These are phyloP conservation scores for Eurystomus glaucurus DNA, from an alignment of 2,797 vertebrate genomes.

Conservation along the genomic window DNA sequence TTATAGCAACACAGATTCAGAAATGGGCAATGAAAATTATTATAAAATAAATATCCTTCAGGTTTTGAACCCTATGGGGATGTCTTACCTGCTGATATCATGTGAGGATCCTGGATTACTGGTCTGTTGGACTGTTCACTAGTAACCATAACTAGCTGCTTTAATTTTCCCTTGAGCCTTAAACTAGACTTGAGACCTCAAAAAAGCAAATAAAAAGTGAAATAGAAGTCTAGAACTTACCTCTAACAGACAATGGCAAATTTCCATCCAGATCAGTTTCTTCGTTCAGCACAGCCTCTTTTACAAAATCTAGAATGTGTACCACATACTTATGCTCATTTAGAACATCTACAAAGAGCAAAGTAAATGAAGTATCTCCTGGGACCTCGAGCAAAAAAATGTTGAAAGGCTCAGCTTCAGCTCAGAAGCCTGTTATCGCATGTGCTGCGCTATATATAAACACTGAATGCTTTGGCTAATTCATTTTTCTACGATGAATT, in stretches of 20 bases:
- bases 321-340: not conserved
- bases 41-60: not conserved
- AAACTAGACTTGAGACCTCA: not conserved
- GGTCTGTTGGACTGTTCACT: not conserved
- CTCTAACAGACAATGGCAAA: not conserved
- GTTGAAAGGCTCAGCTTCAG: not conserved
- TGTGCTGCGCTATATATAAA: not conserved
- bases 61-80: not conserved
- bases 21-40: not conserved
- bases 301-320: not conserved
- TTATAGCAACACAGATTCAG: not conserved
- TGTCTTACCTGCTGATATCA: not conserved
- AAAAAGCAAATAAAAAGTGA: not conserved
- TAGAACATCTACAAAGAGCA: not conserved
- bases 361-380: not conserved
- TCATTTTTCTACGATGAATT: constrained; percentile 37
- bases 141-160: not conserved
- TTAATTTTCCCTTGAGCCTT: not conserved
- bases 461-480: not conserved
- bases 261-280: not conserved
- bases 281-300: not conserved
- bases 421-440: not conserved
- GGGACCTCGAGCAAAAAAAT: not conserved
- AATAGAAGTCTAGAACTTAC: not conserved
- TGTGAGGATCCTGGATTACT: not conserved